Evolutionary conservation across 1,140 invertebrate species (phyloP), one percentile per base, ranked within the genome.

Genomic region (Drosophila ficusphila): DNA sequence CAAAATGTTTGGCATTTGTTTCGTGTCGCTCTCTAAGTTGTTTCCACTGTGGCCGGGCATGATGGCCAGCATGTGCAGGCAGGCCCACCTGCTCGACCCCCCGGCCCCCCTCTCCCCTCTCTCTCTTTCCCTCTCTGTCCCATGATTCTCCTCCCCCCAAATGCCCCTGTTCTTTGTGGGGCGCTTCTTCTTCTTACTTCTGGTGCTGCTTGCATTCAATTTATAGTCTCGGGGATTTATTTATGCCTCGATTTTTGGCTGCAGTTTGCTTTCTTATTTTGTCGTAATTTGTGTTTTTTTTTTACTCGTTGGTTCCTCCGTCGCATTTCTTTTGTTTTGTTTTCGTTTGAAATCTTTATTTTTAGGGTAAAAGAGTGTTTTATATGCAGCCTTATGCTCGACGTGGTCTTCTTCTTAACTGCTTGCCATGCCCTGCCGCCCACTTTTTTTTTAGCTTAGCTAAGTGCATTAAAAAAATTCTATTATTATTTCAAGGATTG

Each of bases 201-300:
- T 51, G 31, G 29, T 71, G 47, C 52, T 16, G 69, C 46, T 38
- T 72, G 44, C 34, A 67, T 67, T 67, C 60, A 67, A 67, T 67
- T 67, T 65, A 67, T 67, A 67, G 60, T 67, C 60, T 65, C 27
- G 60, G 60, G 44, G 44, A 65, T 65, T 51, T 67, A 67, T 67
- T 67, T 67, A 65, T 67, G 62, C 62, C 44, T 52, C 36, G 46
- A 41, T 42, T 67, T 64, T 67, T 67, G 62, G 62, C 62, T 67
- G 60, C 60, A 67, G 19, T 67, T 67, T 33, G 29, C 36, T 7
- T 65, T 42, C 27, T 57, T 62, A 58, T 62, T 58, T 62, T 33
- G 27, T 62, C 54, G 47, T 60, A 16, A n/a, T 62, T 29, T 19
- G 27, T 42, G 1, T 12, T 14, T 44, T 27, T 29, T 34, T 33